Conservation (phyloP, 2,113 vertebrate genomes). For the Microtus oregoni region DNA sequence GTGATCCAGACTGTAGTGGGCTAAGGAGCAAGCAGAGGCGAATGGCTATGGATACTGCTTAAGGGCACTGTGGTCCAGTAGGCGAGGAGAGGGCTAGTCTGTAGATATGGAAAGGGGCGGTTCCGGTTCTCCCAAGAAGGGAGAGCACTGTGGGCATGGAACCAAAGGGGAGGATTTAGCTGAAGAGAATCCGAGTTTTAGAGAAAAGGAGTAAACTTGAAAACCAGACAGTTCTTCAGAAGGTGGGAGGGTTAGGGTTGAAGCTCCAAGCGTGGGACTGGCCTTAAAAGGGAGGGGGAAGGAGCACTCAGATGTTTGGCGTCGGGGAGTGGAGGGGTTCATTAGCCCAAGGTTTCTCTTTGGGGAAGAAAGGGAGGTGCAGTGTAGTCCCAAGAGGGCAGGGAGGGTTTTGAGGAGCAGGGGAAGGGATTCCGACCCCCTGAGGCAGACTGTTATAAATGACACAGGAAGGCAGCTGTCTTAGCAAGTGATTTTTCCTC, state of each 20-base stretch:
- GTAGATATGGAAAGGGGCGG: background rate
- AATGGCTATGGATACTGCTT: background rate
- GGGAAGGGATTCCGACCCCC: background rate
- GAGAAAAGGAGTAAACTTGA: background rate
- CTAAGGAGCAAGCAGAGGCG: background rate
- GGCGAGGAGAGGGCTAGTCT: background rate
- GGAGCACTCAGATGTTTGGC: background rate
- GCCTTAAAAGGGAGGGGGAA: background rate
- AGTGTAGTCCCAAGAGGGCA: background rate
- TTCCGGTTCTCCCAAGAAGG: background rate
- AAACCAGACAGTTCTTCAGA: background rate
- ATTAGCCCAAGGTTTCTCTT: background rate
- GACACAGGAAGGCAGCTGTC: background rate
- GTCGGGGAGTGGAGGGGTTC: background rate
- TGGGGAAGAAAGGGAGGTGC: background rate
- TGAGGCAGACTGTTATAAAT: background rate
- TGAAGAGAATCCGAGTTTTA: conserved; percentile 22
- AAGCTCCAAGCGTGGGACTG: background rate
- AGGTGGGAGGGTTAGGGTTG: background rate
- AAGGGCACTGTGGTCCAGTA: background rate
- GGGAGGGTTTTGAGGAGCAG: background rate
- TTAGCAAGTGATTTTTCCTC: background rate
- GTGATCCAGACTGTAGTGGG: background rate
- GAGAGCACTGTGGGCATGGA: background rate
- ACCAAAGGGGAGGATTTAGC: background rate